Evolutionary conservation across 2,888 invertebrate genomes (phyloP), one percentile per base, ranked within the genome.

Genomic region (Epinotia nisella): DNA sequence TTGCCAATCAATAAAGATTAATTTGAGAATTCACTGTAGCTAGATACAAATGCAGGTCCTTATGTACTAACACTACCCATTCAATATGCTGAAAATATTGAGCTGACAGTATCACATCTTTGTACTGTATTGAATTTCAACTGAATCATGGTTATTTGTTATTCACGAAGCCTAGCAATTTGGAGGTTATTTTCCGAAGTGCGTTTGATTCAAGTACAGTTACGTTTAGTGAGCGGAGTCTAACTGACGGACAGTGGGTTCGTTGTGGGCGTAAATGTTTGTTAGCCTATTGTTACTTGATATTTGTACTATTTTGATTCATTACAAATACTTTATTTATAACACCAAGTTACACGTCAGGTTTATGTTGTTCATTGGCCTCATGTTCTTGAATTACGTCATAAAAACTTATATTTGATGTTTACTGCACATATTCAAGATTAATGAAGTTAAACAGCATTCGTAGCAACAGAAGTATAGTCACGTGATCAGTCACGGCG

Each of bases 161-260:
- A 45, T 45, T 15, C 45, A 15, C 45, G 13, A n/a, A n/a, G n/a
- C 49, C n/a, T n/a, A n/a, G 49, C 49, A 60, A 53, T 53, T 59
- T 13, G 19, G 29, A 56, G 21, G 45, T 66, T 49, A 41, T 71
- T 71, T 62, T 29, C 61, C 49, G 11, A 53, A 17, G 21, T 17
- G n/a, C 56, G 66, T 68, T 58, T 39, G 62, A 58, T 58, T 58
- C 56, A 51, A 41, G 35, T 56, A 72, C 68, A 68, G 72, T 72
- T 72, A 73, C 68, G 62, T 69, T 73, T 73, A 73, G 68, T 69
- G 53, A 41, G 41, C 29, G 51, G 62, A 24, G 51, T 59, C 64
- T 73, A 64, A 73, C 51, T 41, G 51, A 39, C 45, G 49, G 51
- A 73, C 72, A 68, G 68, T 35, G 56, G 15, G 49, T n/a, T 49